Base-by-base conservation (phyloP, 2,113 vertebrate genomes). In the Saccopteryx bilineata region DNA sequence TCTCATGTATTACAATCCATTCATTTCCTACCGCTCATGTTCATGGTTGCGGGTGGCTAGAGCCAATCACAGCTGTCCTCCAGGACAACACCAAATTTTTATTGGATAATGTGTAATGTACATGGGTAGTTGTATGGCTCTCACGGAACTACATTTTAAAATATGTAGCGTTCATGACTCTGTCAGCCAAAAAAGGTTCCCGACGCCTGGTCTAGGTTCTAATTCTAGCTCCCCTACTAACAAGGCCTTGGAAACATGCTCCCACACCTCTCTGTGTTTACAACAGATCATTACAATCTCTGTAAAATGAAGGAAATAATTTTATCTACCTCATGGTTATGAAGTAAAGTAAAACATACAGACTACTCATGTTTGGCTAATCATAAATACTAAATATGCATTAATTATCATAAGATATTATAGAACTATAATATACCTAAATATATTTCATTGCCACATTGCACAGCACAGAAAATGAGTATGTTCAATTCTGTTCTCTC, bases 301-400 rank as follows among this genome's bases (percentile, higher is more conserved):
- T 71, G 50, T 66, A 80, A 95, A 58, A 69, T 65, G 19, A 87
- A 18, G 52, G 24, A 61, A 91, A 79, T 63, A 90, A 48, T 74
- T 82, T 79, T 48, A 66, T 6, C 15, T 86, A 54, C n/a, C 19
- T 93, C 39, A 33, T 86, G 26, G 88, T 7, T 54, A 86, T 17
- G 68, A 90, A 92, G 48, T 66, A 81, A 71, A 6, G 23, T 91
- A 88, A 85, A 87, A 71, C 76, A 95, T 46, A 61, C 7, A 87
- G n/a, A 65, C 26, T 61, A 19, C 52, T 94, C 78, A 74, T 81
- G 87, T 19, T 13, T 63, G 28, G 17, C 15, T 50, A 24, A 84
- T 52, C 26, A 83, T 46, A 90, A 76, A 76, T 48, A 75, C 8
- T 75, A 33, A 85, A 10, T 81, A 63, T 65, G 11, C 50, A 72